Evolutionary conservation across 2,888 invertebrate species (phyloP).

Genomic region (Chrysolina americana): DNA sequence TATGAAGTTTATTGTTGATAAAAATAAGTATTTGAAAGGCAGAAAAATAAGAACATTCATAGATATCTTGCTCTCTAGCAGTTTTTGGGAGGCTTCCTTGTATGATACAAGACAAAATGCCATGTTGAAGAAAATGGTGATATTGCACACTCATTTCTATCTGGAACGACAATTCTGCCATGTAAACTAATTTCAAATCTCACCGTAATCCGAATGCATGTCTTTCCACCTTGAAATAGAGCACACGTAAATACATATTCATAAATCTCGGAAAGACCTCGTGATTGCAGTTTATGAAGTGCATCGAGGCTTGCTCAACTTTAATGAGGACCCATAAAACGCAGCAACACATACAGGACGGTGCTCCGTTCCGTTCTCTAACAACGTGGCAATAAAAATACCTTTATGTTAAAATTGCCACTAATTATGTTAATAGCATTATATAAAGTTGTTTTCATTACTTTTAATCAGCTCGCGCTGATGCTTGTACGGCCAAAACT

Average conservation of each 20-base stretch:
- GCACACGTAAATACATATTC: slow-evolving; percentile 1
- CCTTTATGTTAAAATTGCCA: slow-evolving; percentile 48
- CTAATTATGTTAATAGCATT: slow-evolving; percentile 54
- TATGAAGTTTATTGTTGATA: no score
- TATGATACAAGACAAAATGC: no score
- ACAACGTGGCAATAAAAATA: slow-evolving; percentile 44
- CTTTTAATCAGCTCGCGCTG: slow-evolving; percentile 47
- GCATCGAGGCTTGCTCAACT: slow-evolving; percentile 24
- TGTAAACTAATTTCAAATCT: no score
- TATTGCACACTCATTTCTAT: no score
- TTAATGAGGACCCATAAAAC: slow-evolving; percentile 33
- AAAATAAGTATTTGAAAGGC: no score
- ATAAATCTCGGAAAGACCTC: slow-evolving; percentile 4
- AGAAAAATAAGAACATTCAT: no score
- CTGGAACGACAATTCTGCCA: no score
- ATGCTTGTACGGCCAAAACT: slow-evolving; percentile 43
- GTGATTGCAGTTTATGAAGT: slow-evolving; percentile 31
- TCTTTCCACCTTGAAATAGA: background rate
- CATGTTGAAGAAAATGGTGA: no score
- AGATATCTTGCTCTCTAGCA: no score
- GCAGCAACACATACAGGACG: slow-evolving; percentile 22
- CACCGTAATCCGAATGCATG: background rate
- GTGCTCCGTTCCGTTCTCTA: slow-evolving; percentile 24
- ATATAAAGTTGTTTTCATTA: slow-evolving; percentile 56
- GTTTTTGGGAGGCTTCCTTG: no score